Base-by-base conservation (phyloP, 2,888 invertebrate genomes). In the Chironomus tentans region DNA sequence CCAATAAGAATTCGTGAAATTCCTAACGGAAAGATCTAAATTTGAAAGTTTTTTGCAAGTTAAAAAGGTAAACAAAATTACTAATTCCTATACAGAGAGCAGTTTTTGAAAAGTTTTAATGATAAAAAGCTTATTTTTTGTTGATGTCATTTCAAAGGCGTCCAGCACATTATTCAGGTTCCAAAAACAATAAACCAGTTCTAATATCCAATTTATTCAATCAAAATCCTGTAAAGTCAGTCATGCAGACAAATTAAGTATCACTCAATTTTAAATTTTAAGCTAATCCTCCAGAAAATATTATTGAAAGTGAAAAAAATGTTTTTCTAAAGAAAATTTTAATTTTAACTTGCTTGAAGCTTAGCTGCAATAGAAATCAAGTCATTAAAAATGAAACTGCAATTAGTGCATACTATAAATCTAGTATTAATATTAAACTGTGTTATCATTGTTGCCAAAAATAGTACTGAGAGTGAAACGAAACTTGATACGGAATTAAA, bases 401-500 rank as follows among this genome's bases (percentile, higher is more conserved):
- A 65, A 65, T 65, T 65, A 24, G 65, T 65, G 7, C 21, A 65
- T 65, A 65, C 24, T 4, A 46, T 68, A 38, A 46, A 22, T 38
- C 28, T 68, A 68, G 46, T 68, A 15, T 18, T 68, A 15, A 15
- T 46, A 15, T 1, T 68, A 38, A 68, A 22, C 18, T 68, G 68
- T 68, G 68, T 68, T 68, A 68, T 68, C 46, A 38, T 46, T n/a
- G 28, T 68, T 28, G 68, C 68, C 68, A 68, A 68, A 68, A 68
- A 68, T 68, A 18, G 21, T 21, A 56, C 65, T 21, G 38, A 68
- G 6, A 62, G 13, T 68, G 68, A 68, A 18, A 68, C 46, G n/a
- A 38, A 56, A 18, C 56, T 56, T 15, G 56, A 56, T 18, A 21
- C 65, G 10, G 7, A 65, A 5, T 24, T 65, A 10, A 65, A 65